Conservation (phyloP, 2,888 invertebrate genomes). For the Agonopterix arenella region DNA sequence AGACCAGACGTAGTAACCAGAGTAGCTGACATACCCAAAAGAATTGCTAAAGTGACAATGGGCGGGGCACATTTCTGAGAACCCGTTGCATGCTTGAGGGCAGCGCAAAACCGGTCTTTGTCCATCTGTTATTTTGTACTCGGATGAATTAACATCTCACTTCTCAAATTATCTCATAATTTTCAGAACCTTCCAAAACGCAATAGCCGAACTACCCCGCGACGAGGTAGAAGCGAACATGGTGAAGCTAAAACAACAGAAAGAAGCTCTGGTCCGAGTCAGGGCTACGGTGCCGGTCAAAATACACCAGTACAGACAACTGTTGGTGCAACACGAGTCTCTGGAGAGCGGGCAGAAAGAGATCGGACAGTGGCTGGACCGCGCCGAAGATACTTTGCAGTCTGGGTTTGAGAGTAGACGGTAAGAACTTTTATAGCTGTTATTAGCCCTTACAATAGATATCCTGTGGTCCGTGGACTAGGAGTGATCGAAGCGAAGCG, state of each 20-base stretch:
- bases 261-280: constrained; percentile 90
- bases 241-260: constrained; percentile 90
- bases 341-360: constrained; percentile 91
- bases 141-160: too few relatives aligned
- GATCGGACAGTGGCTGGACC: constrained; percentile 90
- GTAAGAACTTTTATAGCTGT: constrained; percentile 21
- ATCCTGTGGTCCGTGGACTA: too few relatives aligned
- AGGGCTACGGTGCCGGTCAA: constrained; percentile 89
- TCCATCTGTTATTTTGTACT: too few relatives aligned
- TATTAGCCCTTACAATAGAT: too few relatives aligned
- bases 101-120: too few relatives aligned
- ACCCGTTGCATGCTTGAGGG: too few relatives aligned
- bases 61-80: too few relatives aligned
- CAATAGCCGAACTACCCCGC: constrained; percentile 92
- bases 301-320: constrained; percentile 87
- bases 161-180: too few relatives aligned
- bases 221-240: constrained; percentile 95
- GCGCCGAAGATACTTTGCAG: constrained; percentile 85
- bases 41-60: too few relatives aligned
- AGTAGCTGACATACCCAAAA: too few relatives aligned
- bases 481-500: too few relatives aligned
- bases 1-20: too few relatives aligned
- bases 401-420: constrained; percentile 49
- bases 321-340: constrained; percentile 92
- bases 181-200: constrained; percentile 87